A percentile compares a stretch with the other conserved stretches of the same genome.
Conservation (phyloP, 2,888 invertebrate species). For the Apamea sordens region DNA sequence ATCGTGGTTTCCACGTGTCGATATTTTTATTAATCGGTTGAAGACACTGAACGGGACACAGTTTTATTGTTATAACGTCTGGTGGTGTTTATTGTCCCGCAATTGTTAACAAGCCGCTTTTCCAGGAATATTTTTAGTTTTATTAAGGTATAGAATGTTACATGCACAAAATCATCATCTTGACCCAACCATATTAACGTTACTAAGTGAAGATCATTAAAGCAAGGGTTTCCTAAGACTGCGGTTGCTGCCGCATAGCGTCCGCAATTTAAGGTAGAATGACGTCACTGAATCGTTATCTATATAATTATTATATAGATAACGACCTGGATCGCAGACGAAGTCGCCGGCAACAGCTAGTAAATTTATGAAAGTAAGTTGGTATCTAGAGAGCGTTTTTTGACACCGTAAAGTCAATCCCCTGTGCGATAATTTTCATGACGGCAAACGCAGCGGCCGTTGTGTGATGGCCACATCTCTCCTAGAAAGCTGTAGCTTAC, state of each 20-base stretch:
- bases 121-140: not conserved
- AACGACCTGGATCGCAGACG: too few relatives aligned
- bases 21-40: not conserved
- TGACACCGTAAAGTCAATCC: not conserved
- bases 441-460: not conserved
- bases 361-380: not conserved
- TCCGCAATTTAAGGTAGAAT: not conserved
- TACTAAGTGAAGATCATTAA: not conserved
- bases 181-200: too few relatives aligned
- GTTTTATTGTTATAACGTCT: not conserved
- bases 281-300: not conserved
- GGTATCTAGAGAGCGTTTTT: not conserved
- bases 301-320: too few relatives aligned
- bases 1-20: not conserved
- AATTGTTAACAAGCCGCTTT: not conserved
- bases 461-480: not conserved
- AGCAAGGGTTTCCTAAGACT: not conserved
- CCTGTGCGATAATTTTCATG: not conserved
- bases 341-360: too few relatives aligned
- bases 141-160: not conserved
- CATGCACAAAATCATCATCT: not conserved
- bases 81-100: not conserved
- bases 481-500: rapidly evolving
- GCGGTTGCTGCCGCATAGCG: too few relatives aligned
- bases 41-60: not conserved